These are phyloP conservation scores for Cladopsammia gracilis DNA, from an alignment of 64 coral and sea anemone genomes.

Conservation along the genomic window DNA sequence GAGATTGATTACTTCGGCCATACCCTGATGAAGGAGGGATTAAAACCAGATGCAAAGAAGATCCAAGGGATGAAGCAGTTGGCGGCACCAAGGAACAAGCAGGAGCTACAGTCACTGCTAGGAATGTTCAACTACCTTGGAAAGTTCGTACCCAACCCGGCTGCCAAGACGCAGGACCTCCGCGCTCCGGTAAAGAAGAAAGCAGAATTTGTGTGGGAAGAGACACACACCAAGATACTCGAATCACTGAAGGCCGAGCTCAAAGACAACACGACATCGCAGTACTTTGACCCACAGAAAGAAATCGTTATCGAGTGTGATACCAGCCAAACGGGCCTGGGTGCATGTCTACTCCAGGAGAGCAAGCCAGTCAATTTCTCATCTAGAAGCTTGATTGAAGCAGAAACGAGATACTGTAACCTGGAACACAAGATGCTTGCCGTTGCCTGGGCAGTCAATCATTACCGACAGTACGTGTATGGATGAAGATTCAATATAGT, in stretches of 20 bases:
- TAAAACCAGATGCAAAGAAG: conserved; percentile 79
- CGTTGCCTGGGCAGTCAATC: conserved; percentile 86
- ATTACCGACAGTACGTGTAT: conserved; percentile 90
- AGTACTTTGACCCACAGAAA: conserved; percentile 72
- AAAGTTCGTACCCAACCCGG: conserved; percentile 78
- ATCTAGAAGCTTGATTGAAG: not conserved
- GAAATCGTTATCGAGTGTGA: conserved; percentile 85
- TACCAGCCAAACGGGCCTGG: conserved; percentile 82
- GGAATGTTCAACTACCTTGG: conserved; percentile 77
- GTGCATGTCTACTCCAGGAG: conserved; percentile 82
- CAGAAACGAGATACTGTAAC: not conserved
- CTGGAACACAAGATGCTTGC: conserved; percentile 43
- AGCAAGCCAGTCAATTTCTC: conserved; percentile 87
- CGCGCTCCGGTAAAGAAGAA: conserved; percentile 75
- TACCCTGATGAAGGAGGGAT: conserved; percentile 77
- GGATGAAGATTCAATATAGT: conserved; percentile 76
- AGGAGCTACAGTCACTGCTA: conserved; percentile 84
- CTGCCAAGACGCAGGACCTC: conserved; percentile 81
- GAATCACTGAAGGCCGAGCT: not conserved
- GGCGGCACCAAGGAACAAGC: conserved; percentile 78
- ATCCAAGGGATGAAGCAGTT: conserved; percentile 83
- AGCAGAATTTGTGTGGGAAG: conserved; percentile 80
- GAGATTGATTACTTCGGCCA: conserved; percentile 68
- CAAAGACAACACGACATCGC: conserved; percentile 79
- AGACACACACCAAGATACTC: conserved; percentile 44